These are phyloP conservation scores for Cygnus atratus DNA, from an alignment of 2,113 vertebrate species.

Conservation along the genomic window DNA sequence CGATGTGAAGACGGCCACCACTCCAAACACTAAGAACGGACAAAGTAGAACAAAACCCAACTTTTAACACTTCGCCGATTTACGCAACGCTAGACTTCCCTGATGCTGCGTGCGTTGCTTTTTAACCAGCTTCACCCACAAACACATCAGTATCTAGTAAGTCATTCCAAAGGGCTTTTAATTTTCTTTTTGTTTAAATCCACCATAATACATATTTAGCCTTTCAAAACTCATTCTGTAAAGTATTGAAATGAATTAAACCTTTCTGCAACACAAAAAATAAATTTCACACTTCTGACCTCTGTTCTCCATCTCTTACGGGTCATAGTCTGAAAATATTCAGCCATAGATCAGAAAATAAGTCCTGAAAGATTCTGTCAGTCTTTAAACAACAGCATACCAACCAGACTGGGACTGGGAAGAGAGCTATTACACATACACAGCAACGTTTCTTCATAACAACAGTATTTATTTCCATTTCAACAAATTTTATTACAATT, in stretches of 20 bases:
- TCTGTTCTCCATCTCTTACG: rapidly evolving
- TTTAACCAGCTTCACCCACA: background rate
- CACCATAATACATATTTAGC: background rate
- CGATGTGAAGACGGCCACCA: background rate
- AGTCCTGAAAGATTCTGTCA: background rate
- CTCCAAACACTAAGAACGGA: background rate
- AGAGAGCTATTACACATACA: background rate
- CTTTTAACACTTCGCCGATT: background rate
- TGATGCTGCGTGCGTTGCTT: rapidly evolving
- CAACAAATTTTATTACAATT: background rate
- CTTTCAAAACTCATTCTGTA: background rate
- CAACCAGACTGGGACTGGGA: background rate
- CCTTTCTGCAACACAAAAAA: background rate
- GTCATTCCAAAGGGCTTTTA: background rate
- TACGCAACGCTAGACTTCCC: background rate
- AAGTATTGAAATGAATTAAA: background rate
- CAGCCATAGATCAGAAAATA: background rate
- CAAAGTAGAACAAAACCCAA: background rate
- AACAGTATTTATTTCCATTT: background rate
- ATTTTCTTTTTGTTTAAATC: background rate
- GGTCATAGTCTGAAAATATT: background rate
- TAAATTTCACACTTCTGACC: background rate
- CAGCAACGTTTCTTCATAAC: background rate
- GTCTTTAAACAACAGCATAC: background rate
- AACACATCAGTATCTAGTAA: background rate